phyloP scores from a whole-genome alignment of 1,140 invertebrate genomes.

The Pseudomyrmex concolor region DNA sequence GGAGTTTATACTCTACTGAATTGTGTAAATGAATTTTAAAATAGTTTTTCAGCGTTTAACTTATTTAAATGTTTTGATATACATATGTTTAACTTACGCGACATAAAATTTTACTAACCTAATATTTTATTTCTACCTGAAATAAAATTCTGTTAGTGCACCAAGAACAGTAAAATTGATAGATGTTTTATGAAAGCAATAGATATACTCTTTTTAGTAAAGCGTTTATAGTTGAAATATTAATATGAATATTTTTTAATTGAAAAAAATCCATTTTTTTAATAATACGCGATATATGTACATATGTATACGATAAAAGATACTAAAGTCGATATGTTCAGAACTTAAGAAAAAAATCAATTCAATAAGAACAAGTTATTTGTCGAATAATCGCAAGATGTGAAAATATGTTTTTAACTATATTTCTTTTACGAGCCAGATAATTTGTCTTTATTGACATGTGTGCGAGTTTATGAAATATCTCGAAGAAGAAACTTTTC shows the following conservation, averaged over 20 bases:
- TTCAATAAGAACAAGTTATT: not conserved
- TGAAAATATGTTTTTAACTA: conserved; percentile 11
- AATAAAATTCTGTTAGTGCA: too few relatives aligned
- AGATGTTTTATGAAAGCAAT: too few relatives aligned
- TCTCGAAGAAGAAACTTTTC: conserved; percentile 4
- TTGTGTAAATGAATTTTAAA: not conserved
- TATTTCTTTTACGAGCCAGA: conserved; percentile 29
- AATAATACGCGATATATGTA: not conserved
- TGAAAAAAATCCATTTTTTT: not conserved
- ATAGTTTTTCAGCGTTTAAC: not conserved
- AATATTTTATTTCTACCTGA: too few relatives aligned
- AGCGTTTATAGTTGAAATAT: conserved; percentile 3
- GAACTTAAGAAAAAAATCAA: not conserved
- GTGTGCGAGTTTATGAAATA: conserved; percentile 24
- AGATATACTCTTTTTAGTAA: not conserved
- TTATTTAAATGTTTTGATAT: not conserved
- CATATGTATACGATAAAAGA: not conserved
- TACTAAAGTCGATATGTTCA: not conserved
- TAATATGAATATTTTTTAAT: not conserved
- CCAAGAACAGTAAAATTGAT: too few relatives aligned
- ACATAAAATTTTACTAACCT: not conserved
- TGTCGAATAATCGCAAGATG: not conserved
- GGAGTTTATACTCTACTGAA: not conserved
- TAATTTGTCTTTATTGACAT: conserved; percentile 17
- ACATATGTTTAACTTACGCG: not conserved